Evolutionary conservation across 2,888 invertebrate species (phyloP), one percentile per base, ranked within the genome.

Genomic region (Ennomos erosarius): DNA sequence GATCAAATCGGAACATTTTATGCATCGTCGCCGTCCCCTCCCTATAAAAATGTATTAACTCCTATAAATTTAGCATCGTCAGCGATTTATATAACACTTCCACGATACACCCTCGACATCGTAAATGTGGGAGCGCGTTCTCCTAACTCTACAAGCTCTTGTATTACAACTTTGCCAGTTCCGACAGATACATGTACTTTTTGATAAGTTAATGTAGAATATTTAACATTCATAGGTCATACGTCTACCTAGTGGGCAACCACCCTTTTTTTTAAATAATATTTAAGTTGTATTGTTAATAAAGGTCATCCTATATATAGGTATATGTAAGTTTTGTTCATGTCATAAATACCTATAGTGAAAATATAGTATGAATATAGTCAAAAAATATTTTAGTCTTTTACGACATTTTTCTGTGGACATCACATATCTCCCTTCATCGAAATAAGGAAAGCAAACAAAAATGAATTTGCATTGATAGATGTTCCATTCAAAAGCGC

Each of bases 41-140:
- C 71, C 76, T 79, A 84, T 88, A 86, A 87, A 88, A 87, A 86
- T 87, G 86, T 85, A 87, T 85, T 85, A 85, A 85, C 82, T 84
- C 79, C 78, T 80, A 88, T 87, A 87, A 88, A 87, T 87, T 87
- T 82, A 77, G 81, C 83, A 82, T 85, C 85, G 84, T 82, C 83
- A 83, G 83, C 86, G 83, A 87, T 88, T 88, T 88, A 88, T 88
- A 85, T 81, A 70, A 79, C 80, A 79, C 81, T 83, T 76, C 79
- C 81, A 76, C 82, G 85, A 85, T 87, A 85, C 84, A 79, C 80
- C 81, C 74, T 75, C 73, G 70, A 39, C 71, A 69, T 86, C 86
- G 83, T 88, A 88, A 88, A 87, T 85, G 86, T 81, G 67, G 73
- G 60, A 70, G 62, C 61, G 78, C 79, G 81, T 85, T 86, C 34